Evolutionary conservation across 2,888 invertebrate genomes (phyloP).

Genomic region (Scelioninae gen. 2): DNA sequence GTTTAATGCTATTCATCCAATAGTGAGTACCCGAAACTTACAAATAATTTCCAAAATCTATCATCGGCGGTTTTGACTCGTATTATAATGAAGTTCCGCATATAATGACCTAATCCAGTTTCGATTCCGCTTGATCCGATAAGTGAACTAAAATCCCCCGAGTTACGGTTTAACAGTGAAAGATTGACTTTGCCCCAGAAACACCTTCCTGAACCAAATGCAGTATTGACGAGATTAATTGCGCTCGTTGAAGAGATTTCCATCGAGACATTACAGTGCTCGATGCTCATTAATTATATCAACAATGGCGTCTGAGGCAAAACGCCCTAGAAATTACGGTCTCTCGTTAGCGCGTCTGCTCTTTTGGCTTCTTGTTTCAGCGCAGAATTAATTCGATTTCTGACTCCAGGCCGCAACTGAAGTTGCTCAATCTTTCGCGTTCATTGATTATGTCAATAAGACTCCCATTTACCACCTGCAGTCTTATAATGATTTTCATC

Average conservation of each 20-base stretch:
- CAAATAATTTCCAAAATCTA: constrained; percentile 11
- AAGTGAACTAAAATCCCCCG: constrained; percentile 46
- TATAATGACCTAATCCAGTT: constrained; percentile 46
- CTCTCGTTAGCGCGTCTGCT: constrained; percentile 34
- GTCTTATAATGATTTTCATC: constrained; percentile 28
- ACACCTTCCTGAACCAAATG: constrained; percentile 43
- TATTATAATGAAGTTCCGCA: constrained; percentile 25
- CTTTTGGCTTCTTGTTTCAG: constrained; percentile 42
- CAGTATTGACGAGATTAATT: constrained; percentile 59
- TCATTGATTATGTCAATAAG: constrained; percentile 39
- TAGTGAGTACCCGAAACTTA: neutral
- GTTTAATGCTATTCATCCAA: too few relatives aligned
- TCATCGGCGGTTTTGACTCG: constrained; percentile 3
- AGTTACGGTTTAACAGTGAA: constrained; percentile 43
- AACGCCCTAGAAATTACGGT: constrained; percentile 53
- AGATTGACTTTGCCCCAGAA: constrained; percentile 49
- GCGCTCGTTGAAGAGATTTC: constrained; percentile 58
- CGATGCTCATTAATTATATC: constrained; percentile 59
- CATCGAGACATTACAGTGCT: constrained; percentile 58
- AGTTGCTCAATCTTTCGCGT: constrained; percentile 30
- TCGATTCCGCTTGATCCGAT: constrained; percentile 49
- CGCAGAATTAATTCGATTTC: constrained; percentile 37
- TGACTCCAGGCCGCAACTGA: constrained; percentile 18
- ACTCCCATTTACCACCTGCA: constrained; percentile 1
- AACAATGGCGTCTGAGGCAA: constrained; percentile 55